phyloP scores from a whole-genome alignment of 1,140 invertebrate genomes.

The Drosophila persimilis region DNA sequence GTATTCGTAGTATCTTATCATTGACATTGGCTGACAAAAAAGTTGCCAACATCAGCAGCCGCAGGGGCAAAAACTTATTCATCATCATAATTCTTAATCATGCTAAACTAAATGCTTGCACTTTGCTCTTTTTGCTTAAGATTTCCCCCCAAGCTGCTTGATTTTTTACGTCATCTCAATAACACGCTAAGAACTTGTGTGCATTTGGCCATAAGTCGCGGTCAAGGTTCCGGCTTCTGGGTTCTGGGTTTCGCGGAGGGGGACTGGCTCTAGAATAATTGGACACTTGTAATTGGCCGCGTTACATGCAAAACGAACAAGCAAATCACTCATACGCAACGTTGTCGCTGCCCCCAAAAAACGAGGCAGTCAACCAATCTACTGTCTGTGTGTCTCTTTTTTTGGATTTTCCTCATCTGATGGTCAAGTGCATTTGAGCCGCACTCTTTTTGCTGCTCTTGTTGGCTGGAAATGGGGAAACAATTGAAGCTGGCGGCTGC shows the following conservation, averaged over 20 bases:
- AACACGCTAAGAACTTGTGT: constrained; percentile 49
- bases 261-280: constrained; percentile 19
- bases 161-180: constrained; percentile 39
- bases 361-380: constrained; percentile 19
- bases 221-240: constrained; percentile 28
- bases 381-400: constrained; percentile 7
- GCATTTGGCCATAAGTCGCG: constrained; percentile 28
- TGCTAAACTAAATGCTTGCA: constrained; percentile 25
- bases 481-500: constrained; percentile 29
- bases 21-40: constrained; percentile 52
- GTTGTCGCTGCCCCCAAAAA: constrained; percentile 28
- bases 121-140: constrained; percentile 27
- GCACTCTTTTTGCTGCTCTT: constrained; percentile 17
- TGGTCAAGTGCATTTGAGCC: constrained; percentile 40
- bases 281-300: constrained; percentile 63
- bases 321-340: constrained; percentile 63
- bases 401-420: constrained; percentile 5
- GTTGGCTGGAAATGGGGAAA: constrained; percentile 60
- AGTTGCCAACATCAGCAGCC: constrained; percentile 44
- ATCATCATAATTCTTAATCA: constrained; percentile 58
- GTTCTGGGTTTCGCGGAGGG: neutral
- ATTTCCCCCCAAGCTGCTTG: neutral
- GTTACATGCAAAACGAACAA: constrained; percentile 53
- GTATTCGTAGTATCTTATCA: constrained; percentile 35
- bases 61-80: constrained; percentile 28